Conservation (phyloP, 1,140 invertebrate genomes). For the Aphidius ervi region DNA sequence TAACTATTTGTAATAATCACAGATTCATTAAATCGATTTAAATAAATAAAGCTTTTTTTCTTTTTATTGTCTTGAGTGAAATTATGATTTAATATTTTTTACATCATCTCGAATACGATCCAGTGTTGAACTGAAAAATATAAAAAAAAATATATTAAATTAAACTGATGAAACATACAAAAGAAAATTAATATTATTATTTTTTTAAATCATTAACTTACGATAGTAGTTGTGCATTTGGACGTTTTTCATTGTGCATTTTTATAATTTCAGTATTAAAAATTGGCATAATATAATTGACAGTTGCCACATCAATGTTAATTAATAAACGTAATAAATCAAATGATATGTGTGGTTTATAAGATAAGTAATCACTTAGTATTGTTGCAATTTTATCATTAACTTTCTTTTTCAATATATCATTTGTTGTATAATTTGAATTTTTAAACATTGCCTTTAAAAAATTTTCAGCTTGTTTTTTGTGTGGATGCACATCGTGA, state of each 20-base stretch:
- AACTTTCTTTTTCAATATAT: slow-evolving; percentile 27
- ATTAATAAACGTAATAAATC: slow-evolving; percentile 33
- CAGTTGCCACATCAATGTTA: slow-evolving; percentile 27
- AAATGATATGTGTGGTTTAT: slow-evolving; percentile 34
- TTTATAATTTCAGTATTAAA: slow-evolving; percentile 34
- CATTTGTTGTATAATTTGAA: slow-evolving; percentile 34
- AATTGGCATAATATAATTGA: slow-evolving; percentile 27
- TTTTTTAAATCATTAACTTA: no score
- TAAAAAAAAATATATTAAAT: no score
- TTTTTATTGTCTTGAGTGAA: no score
- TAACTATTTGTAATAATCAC: slow-evolving; percentile 24
- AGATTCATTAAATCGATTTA: no score
- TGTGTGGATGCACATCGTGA: slow-evolving; percentile 44
- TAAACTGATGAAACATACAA: no score
- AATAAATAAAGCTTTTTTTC: no score
- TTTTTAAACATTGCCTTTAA: slow-evolving; percentile 35
- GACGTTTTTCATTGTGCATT: slow-evolving; percentile 30
- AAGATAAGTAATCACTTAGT: slow-evolving; percentile 30
- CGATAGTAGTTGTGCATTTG: slow-evolving; percentile 33
- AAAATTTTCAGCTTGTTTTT: slow-evolving; percentile 39
- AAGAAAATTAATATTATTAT: no score
- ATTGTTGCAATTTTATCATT: not conserved
- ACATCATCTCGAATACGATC: no score
- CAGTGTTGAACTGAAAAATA: no score
- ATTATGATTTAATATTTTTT: no score